Conservation (phyloP, 2,113 vertebrate genomes). For the Pachypanchax playfairii region DNA sequence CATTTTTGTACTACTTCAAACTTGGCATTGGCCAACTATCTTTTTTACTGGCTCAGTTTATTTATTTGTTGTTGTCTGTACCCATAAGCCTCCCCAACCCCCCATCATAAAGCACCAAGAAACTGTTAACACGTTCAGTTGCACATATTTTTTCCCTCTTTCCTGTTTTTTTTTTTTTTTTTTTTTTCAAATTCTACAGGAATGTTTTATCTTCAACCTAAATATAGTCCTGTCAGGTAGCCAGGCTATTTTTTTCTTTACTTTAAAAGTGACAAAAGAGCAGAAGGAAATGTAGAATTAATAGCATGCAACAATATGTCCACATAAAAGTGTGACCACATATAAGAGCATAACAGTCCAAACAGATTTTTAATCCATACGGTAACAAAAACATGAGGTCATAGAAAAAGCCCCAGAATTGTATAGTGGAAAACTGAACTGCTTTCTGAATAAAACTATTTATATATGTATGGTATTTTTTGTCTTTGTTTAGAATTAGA, state of each 20-base stretch:
- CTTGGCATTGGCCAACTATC: conserved; percentile 25
- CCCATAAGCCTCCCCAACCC: conserved; percentile 44
- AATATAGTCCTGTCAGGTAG: conserved; percentile 29
- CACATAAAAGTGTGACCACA: neutral
- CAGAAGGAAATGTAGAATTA: conserved; percentile 17
- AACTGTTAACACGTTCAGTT: conserved; percentile 42
- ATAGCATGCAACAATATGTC: conserved; percentile 3
- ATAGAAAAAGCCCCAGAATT: neutral
- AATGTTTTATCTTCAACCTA: conserved; percentile 29
- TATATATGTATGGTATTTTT: no score
- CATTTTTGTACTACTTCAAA: conserved; percentile 33
- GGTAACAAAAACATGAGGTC: neutral
- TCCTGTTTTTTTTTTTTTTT: conserved; percentile 23
- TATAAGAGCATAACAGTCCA: neutral
- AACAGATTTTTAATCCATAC: neutral
- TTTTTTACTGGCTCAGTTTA: conserved; percentile 35
- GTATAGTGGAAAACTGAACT: neutral
- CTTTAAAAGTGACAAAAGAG: neutral
- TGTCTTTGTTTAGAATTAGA: no score
- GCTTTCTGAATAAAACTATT: no score
- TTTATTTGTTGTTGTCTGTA: conserved; percentile 39
- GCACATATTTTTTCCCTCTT: no score
- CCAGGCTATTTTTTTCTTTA: conserved; percentile 1
- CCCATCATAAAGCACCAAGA: conserved; percentile 31
- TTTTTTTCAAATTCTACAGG: conserved; percentile 10